Evolutionary conservation across 2,888 invertebrate genomes (phyloP), one percentile per base, ranked within the genome.

Genomic region (Penaeus monodon): DNA sequence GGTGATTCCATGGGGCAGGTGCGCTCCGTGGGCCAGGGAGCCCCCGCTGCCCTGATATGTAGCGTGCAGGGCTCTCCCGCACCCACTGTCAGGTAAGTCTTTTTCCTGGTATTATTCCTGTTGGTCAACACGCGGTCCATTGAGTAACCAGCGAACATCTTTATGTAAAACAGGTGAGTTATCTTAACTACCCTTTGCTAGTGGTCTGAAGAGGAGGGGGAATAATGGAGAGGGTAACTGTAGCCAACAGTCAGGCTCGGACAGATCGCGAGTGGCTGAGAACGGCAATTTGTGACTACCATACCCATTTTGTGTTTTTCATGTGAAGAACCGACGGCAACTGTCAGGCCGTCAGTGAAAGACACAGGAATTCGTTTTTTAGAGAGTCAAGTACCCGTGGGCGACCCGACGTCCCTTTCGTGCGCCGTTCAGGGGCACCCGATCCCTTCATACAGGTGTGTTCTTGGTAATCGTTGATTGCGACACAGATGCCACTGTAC

Each of bases 21-120:
- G 79, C 82, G 86, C 33, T 29, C 44, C 24, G 80, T 88, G 44
- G 73, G 83, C 49, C 33, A 57, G 65, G 82, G 84, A 29, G 66
- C 27, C 2, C 76, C 86, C 24, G 94, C 96, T 92, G 95, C 95
- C 82, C 93, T 95, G 90, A 94, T 95, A 88, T 95, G 95, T 93
- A 95, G 95, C 91, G 95, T 95, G 88, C 95, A 95, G 93, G 95
- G 94, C 91, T 95, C 94, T 92, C 96, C 96, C 81, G 81, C 89
- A 4, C 91, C 91, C 64, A 70, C 86, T 12, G 90, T 84, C 86
- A 91, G 90, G 90, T 91, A 33, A 90, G 88, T 84, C 49, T 57
- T 17, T 12, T 57, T 14, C 17, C 57, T 57, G 57, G 49, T 57
- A 57, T 57, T 57, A 17, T 57, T 2, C 49, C 49, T 14, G 49